Evolutionary conservation across 2,888 invertebrate genomes (phyloP), one percentile per base, ranked within the genome.

Genomic region (Sarcophaga rosellei): DNA sequence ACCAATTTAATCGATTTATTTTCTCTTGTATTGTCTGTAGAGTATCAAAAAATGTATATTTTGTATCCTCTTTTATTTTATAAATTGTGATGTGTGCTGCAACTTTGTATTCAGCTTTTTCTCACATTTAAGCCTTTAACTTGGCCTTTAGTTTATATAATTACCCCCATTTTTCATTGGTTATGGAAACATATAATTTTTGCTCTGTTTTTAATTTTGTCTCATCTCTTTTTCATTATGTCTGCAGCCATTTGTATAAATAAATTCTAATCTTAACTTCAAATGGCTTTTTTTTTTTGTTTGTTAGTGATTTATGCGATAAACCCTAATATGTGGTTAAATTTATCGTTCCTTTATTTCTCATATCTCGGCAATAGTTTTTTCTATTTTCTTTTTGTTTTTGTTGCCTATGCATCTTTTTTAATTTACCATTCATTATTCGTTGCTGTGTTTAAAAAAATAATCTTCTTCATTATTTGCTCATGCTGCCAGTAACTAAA

Each of bases 401-500:
- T 69, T 17, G 17, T 72, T 72, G 35, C 25, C 61, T 8, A 1
- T 61, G 61, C n/a, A 61, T n/a, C 53, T 63, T 81, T 82, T 80
- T 79, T 80, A 76, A 79, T 73, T 76, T 76, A 72, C 70, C 72
- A 72, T 76, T 76, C 82, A 83, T 86, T 83, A 86, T 86, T 69
- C 79, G 73, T 83, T 66, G 76, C 79, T 82, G 74, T 83, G 59
- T 76, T 86, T 78, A 83, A 83, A 78, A 83, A 68, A 80, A 79
- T 86, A 86, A 86, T 86, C 86, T 86, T 80, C 82, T 86, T 76
- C 82, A 83, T 86, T 86, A 86, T 82, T 82, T 86, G 82, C 79
- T 82, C 85, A 86, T 86, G 83, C 80, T 73, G 21, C 44, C n/a
- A 80, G 86, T 79, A 82, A 82, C 86, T 86, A 83, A 86, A 80